Percentiles rank a stretch among this genome's conserved stretches.
Conservation (phyloP, 2,797 vertebrate species). For the Fratercula arctica region DNA sequence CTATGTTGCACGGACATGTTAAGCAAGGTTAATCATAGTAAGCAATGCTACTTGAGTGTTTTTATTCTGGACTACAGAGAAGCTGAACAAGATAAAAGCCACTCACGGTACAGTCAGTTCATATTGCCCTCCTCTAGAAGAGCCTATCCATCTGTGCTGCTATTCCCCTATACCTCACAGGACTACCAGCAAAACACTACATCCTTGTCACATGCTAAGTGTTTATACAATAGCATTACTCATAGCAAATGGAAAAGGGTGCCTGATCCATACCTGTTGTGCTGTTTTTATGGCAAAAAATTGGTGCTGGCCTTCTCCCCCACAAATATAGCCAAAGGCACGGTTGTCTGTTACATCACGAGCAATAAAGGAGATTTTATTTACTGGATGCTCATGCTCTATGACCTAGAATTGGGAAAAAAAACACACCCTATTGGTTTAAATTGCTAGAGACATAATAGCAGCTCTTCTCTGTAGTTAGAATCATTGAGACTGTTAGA, state of each 20-base stretch:
- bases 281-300: conserved; percentile 97
- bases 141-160: background rate
- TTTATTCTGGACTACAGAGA: background rate
- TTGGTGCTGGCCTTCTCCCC: conserved; percentile 96
- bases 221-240: background rate
- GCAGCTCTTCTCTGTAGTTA: background rate
- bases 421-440: background rate
- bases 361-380: conserved; percentile 98
- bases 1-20: background rate
- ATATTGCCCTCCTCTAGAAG: background rate
- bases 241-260: background rate
- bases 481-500: background rate
- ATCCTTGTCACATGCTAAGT: background rate
- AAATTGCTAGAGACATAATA: background rate
- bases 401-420: conserved; percentile 83
- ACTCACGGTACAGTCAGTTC: background rate
- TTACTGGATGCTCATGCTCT: conserved; percentile 93
- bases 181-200: background rate
- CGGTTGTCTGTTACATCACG: conserved; percentile 96
- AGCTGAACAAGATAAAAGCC: background rate
- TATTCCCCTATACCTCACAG: background rate
- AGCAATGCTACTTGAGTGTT: background rate
- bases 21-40: background rate
- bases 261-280: conserved; percentile 85
- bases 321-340: conserved; percentile 95